Percentiles rank a stretch among this genome's conserved stretches.
Evolutionary conservation across 2,888 invertebrate genomes (phyloP).

Genomic region (Phengaris alcon): DNA sequence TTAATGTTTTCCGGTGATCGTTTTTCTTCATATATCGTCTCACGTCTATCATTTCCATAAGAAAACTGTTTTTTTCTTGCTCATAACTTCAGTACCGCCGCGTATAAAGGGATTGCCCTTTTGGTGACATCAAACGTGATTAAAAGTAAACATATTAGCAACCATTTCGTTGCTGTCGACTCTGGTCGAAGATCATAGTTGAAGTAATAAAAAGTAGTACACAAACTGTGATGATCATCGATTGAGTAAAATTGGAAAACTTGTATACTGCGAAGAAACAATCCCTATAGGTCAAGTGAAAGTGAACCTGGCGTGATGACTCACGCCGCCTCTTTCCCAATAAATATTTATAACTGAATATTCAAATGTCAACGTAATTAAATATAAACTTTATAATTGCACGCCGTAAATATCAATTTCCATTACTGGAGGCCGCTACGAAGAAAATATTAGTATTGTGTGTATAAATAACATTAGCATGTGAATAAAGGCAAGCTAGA

Average conservation of each 20-base stretch:
- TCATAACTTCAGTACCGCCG: too few relatives aligned
- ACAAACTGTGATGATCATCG: neutral
- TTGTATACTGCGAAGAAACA: conserved; percentile 8
- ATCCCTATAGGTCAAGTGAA: conserved; percentile 53
- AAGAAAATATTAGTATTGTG: conserved; percentile 39
- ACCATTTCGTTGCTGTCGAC: too few relatives aligned
- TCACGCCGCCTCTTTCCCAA: conserved; percentile 58
- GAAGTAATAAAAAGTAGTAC: neutral
- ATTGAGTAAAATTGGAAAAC: conserved; percentile 5
- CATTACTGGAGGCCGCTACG: conserved; percentile 29
- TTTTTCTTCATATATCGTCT: too few relatives aligned
- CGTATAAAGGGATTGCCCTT: too few relatives aligned
- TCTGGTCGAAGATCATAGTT: too few relatives aligned
- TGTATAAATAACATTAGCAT: conserved; percentile 44
- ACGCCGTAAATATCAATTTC: conserved; percentile 34
- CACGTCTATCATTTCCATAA: too few relatives aligned
- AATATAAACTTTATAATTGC: conserved; percentile 33
- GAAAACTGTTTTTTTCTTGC: too few relatives aligned
- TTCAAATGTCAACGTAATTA: conserved; percentile 10
- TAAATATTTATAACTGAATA: conserved; percentile 43
- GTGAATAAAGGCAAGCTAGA: conserved; percentile 50
- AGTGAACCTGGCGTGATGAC: conserved; percentile 66
- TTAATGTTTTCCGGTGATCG: too few relatives aligned
- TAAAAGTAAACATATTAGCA: too few relatives aligned
- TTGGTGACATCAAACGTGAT: too few relatives aligned